Evolutionary conservation across 2,113 vertebrate genomes (phyloP), one percentile per base, ranked within the genome.

Genomic region (Sterna hirundo): DNA sequence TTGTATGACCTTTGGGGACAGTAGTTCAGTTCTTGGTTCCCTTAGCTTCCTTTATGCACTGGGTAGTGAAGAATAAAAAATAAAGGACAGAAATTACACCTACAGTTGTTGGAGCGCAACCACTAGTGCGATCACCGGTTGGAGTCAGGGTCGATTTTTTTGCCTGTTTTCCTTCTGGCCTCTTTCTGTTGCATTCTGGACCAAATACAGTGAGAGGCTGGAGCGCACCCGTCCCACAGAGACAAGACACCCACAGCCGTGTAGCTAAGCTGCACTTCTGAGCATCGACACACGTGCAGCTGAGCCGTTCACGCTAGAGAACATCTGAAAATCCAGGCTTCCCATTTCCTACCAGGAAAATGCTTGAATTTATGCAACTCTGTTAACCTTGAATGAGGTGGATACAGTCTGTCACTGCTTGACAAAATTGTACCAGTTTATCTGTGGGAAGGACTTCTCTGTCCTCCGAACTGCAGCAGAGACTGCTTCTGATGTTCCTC

Each of bases 301-400:
- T 68, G 16, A 11, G 10, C 49, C 1, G 0, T 26, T 82, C 52
- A 23, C 2, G 1, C 29, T 11, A 15, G 26, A 51, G 42, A 42
- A 78, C 18, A 68, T 26, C 23, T 71, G 80, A 84, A 91, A 93
- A 76, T 71, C 47, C 51, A 75, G 54, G 6, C 11, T 74, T 92
- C 30, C 19, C 1, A 0, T 47, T 78, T 92, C 36, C 71, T 80
- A 11, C 6, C 30, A 36, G 72, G 47, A 65, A 82, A 47, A 52
- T 23, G 10, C 36, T 75, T 60, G 55, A 49, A 49, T 49, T 49
- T 49, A 49, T 49, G 9, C 46, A 62, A 6, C 23, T 70, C 30
- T 38, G 14, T 71, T 85, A 57, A 29, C 40, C 57, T 58, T 34
- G 23, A 79, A 30, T 61, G 40, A 49, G 46, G 21, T 52, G 7